A percentile compares a stretch with the other conserved stretches of the same genome.
phyloP scores from a whole-genome alignment of 1,140 invertebrate genomes.

The Platorchestia sp. region DNA sequence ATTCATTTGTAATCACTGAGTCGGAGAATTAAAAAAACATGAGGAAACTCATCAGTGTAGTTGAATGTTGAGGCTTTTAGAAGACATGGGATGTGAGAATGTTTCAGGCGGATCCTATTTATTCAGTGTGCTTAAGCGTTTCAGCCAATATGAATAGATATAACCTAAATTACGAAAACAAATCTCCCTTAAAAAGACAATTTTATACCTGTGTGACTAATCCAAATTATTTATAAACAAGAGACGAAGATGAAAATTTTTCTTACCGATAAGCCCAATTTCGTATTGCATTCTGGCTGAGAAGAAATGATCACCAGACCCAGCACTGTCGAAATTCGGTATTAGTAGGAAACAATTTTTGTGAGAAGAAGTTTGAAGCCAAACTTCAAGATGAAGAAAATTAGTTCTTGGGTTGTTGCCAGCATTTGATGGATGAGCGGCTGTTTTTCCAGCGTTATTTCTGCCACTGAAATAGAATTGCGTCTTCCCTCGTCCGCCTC shows the following conservation, averaged over 20 bases:
- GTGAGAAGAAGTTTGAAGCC: not conserved
- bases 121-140: not conserved
- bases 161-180: not conserved
- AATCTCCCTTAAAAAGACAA: not conserved
- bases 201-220: not conserved
- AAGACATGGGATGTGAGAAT: not conserved
- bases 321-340: not conserved
- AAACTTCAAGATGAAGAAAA: not conserved
- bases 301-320: not conserved
- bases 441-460: not conserved
- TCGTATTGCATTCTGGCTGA: not conserved
- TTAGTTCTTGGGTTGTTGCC: not conserved
- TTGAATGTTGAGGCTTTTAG: not conserved
- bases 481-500: not conserved
- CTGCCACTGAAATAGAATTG: not conserved
- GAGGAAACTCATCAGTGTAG: not conserved
- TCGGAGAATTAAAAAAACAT: not conserved
- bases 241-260: not conserved
- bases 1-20: not conserved
- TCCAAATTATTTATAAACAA: not conserved
- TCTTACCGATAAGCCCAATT: not conserved
- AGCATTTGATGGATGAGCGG: not conserved
- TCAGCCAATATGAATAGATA: not conserved
- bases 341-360: not conserved
- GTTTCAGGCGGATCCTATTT: not conserved